Conservation (phyloP, 2,113 vertebrate species). For the Galbula dea region DNA sequence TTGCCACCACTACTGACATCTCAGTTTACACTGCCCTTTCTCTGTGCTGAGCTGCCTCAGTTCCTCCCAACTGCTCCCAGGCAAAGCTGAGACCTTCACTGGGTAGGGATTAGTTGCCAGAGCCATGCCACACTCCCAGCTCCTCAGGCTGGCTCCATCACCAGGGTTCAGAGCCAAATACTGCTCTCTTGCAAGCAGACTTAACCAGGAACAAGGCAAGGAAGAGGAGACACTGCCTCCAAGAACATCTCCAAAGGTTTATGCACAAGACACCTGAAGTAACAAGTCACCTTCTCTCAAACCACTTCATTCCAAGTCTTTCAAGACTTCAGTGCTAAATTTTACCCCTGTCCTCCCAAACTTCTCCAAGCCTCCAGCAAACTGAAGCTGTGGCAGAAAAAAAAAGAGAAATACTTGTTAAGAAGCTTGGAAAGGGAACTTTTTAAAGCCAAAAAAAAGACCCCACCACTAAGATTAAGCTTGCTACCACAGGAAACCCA, state of each 20-base stretch:
- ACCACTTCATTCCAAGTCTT: neutral
- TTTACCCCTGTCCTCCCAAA: neutral
- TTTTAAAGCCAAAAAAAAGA: neutral
- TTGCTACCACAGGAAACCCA: no score
- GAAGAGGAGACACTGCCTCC: no score
- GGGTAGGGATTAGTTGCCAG: no score
- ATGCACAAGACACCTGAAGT: accelerated
- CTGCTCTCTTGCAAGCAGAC: neutral
- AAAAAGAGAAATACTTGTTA: neutral
- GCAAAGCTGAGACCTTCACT: neutral
- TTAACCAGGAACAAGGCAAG: neutral
- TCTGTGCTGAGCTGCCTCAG: neutral
- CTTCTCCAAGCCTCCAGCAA: neutral
- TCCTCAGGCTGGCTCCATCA: neutral
- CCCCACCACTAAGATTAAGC: no score
- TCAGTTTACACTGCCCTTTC: neutral
- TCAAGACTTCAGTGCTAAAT: neutral
- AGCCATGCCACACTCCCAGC: no score
- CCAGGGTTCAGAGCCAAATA: neutral
- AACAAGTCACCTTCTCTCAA: neutral
- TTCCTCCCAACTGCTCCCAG: neutral
- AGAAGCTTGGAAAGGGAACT: neutral
- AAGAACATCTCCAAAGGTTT: neutral
- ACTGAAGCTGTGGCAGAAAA: neutral
- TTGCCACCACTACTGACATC: neutral